phyloP scores from a whole-genome alignment of 2,797 vertebrate genomes.

The Diplodus sargus region DNA sequence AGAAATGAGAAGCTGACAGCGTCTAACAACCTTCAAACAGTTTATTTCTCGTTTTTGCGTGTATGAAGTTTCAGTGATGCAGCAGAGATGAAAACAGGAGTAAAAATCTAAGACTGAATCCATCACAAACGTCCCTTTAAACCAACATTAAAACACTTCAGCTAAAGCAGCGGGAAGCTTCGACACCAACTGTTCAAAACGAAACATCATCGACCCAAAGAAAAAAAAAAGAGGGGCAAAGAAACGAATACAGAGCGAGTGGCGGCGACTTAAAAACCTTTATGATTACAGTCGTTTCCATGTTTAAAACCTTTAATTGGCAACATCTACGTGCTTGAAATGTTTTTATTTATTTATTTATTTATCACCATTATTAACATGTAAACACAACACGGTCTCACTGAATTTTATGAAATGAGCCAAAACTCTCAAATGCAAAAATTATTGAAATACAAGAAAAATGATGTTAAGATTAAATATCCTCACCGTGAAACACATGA shows the following conservation, averaged over 20 bases:
- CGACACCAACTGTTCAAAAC: conserved; percentile 88
- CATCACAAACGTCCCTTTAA: conserved; percentile 40
- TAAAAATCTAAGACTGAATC: conserved; percentile 88
- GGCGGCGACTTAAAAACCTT: conserved; percentile 16
- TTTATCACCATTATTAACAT: conserved; percentile 91
- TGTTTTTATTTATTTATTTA: conserved; percentile 50
- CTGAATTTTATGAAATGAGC: conserved; percentile 86
- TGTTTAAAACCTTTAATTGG: conserved; percentile 88
- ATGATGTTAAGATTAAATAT: background rate
- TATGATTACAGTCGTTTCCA: conserved; percentile 17
- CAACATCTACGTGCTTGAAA: conserved; percentile 87
- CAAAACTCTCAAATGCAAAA: conserved; percentile 79
- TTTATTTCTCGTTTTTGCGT: conserved; percentile 91
- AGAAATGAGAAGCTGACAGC: background rate
- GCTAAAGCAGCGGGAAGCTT: conserved; percentile 86
- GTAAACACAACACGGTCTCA: conserved; percentile 87
- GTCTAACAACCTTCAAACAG: conserved; percentile 85
- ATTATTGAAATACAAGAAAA: background rate
- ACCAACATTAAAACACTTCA: conserved; percentile 75
- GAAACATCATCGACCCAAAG: conserved; percentile 82
- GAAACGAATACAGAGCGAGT: conserved; percentile 7
- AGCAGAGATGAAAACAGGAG: conserved; percentile 84
- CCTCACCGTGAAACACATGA: background rate
- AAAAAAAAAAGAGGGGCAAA: background rate
- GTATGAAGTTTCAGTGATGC: conserved; percentile 91